These are phyloP conservation scores for Mastacembelus armatus DNA, from an alignment of 2,797 vertebrate genomes.

Conservation along the genomic window DNA sequence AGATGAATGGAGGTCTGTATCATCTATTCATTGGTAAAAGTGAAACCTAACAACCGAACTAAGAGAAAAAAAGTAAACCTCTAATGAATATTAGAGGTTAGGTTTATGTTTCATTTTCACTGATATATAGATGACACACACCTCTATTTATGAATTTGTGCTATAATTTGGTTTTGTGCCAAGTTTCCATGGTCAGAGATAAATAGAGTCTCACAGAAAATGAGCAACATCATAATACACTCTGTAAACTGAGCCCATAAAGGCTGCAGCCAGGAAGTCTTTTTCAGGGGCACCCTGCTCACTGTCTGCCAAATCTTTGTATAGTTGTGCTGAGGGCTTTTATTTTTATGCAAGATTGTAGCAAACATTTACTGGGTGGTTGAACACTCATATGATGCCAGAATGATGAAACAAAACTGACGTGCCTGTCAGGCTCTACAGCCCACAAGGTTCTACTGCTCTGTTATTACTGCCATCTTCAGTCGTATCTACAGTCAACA, in stretches of 20 bases:
- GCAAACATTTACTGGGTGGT: conserved; percentile 55
- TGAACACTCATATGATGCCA: conserved; percentile 35
- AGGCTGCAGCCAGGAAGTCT: conserved; percentile 19
- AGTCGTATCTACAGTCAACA: conserved; percentile 16
- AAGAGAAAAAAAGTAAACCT: no score
- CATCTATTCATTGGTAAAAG: no score
- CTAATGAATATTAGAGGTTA: no score
- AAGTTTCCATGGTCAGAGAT: background rate
- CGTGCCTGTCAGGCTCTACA: conserved; percentile 17
- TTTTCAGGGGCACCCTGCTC: conserved; percentile 29
- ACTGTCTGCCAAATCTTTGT: conserved; percentile 41
- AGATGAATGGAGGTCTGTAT: no score
- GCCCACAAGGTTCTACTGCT: conserved; percentile 8
- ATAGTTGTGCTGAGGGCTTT: conserved; percentile 35
- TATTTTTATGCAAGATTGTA: conserved; percentile 46
- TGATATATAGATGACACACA: conserved; percentile 29
- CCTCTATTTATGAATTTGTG: conserved; percentile 3
- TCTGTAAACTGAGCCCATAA: conserved; percentile 12
- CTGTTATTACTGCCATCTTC: conserved; percentile 5
- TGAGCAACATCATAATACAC: conserved; percentile 13
- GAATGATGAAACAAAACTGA: conserved; percentile 47
- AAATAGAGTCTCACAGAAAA: conserved; percentile 18
- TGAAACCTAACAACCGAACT: no score
- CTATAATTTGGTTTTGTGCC: background rate
- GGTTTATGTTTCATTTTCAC: no score